Conservation (phyloP, 2,797 vertebrate genomes). For the Diceros bicornis region DNA sequence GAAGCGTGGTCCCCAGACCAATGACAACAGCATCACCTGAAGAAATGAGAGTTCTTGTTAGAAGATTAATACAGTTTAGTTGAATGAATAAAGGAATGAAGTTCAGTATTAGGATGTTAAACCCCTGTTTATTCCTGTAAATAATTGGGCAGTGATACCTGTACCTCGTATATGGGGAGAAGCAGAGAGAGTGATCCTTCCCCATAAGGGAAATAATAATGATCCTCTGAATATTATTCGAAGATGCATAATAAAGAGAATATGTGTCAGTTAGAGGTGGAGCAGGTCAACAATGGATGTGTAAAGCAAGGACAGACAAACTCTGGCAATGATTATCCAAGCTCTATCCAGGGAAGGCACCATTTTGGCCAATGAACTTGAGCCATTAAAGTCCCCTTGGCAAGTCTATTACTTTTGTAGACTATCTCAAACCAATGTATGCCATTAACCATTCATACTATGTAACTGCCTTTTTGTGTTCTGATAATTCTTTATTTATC, state of each 20-base stretch:
- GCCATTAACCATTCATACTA: neutral
- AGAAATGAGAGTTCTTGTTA: neutral
- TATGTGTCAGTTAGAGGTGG: neutral
- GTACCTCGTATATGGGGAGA: neutral
- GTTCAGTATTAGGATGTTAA: slow-evolving; percentile 12
- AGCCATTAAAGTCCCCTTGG: slow-evolving; percentile 2
- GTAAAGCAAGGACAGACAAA: neutral
- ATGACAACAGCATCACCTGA: neutral
- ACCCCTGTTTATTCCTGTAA: neutral
- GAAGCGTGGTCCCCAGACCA: neutral
- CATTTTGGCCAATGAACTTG: slow-evolving; percentile 26
- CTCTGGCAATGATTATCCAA: slow-evolving; percentile 9
- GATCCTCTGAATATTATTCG: neutral
- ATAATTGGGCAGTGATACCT: neutral
- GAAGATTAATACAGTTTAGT: neutral
- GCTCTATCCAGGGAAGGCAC: neutral
- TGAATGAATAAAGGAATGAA: slow-evolving; percentile 42
- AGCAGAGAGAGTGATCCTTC: neutral
- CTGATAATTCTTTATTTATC: neutral
- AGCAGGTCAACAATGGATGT: neutral
- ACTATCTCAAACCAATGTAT: neutral
- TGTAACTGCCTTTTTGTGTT: neutral
- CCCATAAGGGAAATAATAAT: slow-evolving; percentile 7
- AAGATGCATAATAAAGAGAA: neutral
- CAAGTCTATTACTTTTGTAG: neutral